phyloP scores from a whole-genome alignment of 2,797 vertebrate species.

The Lutjanus campechanus region DNA sequence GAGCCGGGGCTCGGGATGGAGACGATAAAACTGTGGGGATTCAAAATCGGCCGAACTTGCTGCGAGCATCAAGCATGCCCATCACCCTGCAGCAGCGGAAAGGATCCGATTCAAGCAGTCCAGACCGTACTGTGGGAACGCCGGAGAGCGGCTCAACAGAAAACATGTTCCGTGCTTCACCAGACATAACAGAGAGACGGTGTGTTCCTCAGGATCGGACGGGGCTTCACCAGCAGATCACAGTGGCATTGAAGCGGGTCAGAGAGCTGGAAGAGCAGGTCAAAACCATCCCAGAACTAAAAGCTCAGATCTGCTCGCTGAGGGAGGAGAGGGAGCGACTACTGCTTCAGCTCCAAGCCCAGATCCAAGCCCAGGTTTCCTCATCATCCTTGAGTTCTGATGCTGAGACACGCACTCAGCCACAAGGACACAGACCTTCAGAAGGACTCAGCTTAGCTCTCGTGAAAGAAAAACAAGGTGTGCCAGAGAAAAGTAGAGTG shows the following conservation, averaged over 20 bases:
- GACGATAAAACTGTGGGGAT: constrained; percentile 76
- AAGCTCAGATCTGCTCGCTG: constrained; percentile 82
- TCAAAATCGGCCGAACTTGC: constrained; percentile 90
- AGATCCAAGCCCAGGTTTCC: constrained; percentile 62
- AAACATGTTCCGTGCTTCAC: constrained; percentile 76
- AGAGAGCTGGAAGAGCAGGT: constrained; percentile 87
- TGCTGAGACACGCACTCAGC: constrained; percentile 29
- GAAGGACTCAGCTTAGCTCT: constrained; percentile 66
- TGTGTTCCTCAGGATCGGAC: constrained; percentile 72
- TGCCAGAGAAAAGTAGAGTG: constrained; percentile 41
- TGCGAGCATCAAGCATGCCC: constrained; percentile 95
- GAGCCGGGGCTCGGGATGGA: constrained; percentile 47
- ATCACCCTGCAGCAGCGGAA: constrained; percentile 89
- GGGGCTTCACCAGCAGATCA: constrained; percentile 86
- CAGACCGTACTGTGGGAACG: constrained; percentile 64
- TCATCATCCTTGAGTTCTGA: constrained; percentile 48
- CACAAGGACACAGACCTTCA: constrained; percentile 56
- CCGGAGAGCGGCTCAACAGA: constrained; percentile 81
- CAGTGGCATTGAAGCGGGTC: constrained; percentile 82
- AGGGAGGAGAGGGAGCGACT: constrained; percentile 79
- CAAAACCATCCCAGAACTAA: constrained; percentile 84
- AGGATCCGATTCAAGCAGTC: constrained; percentile 78
- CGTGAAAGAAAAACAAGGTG: constrained; percentile 42
- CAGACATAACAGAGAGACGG: constrained; percentile 67
- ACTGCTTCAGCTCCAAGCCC: constrained; percentile 79